Base-by-base conservation (phyloP, 1,140 invertebrate genomes). In the Penaeus vannamei region DNA sequence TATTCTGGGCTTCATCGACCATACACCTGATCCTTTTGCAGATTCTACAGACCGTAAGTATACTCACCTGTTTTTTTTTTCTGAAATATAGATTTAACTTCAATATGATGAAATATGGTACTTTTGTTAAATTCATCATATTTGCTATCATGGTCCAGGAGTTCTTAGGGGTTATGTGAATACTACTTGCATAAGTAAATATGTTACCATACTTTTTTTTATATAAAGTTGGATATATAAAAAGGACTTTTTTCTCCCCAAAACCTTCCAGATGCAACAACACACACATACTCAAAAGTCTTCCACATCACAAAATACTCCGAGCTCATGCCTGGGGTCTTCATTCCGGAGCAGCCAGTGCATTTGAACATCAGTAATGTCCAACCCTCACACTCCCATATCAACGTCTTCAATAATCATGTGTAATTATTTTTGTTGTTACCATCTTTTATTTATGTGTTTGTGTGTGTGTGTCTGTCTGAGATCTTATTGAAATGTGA, bases 321-420 rank as follows among this genome's bases (percentile, higher is more conserved):
- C 12, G 86, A 88, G 81, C 46, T 88, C 26, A 88, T 88, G 81
- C 86, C 86, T 8, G 86, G 32, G 17, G 86, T 69, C 1, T 88
- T 88, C 42, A 32, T 88, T 3, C 80, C 86, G 1, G n/a, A 77
- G 22, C 80, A 61, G 1, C 64, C 80, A 23, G 61, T 88, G 14
- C 80, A 76, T 46, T 79, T 88, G 1, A 26, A 26, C 26, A 88
- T 88, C 26, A 66, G n/a, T n/a, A 61, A 72, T 7, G 86, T 88
- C 26, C 64, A 88, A 12, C 26, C 81, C 20, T 26, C 76, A 17
- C 80, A 88, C 42, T 76, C 80, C 32, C 62, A 83, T n/a, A 83
- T 88, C 42, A 61, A 88, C 20, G 76, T 88, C 66, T 88, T 88
- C 81, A 83, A 61, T 26, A 88, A 61, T 60, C 69, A 83, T 61